Percentiles rank a stretch among this genome's conserved stretches.
Evolutionary conservation across 1,140 invertebrate species (phyloP).

Genomic region (Thaumetopoea pityocampa): DNA sequence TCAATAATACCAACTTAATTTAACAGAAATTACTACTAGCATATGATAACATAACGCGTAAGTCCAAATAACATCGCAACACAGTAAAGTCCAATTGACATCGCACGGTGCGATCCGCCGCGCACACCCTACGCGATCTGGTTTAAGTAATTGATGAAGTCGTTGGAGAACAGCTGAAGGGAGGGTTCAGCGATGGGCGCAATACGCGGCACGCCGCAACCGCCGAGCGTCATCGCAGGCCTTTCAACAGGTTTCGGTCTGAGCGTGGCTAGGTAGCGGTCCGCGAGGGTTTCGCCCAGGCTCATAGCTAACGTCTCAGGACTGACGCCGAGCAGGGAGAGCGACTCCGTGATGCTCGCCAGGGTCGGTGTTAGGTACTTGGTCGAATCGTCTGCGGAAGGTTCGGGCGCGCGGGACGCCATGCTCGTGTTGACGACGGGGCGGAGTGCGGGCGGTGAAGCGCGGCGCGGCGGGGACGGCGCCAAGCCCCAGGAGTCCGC

Average conservation of each 20-base stretch:
- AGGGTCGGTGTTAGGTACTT: slow-evolving; percentile 48
- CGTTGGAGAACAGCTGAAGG: slow-evolving; percentile 78
- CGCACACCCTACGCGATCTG: slow-evolving; percentile 71
- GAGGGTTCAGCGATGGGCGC: slow-evolving; percentile 42
- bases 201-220: slow-evolving; percentile 43
- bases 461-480: slow-evolving; percentile 58
- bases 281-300: slow-evolving; percentile 59
- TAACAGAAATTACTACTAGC: slow-evolving; percentile 72
- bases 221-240: slow-evolving; percentile 30
- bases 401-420: slow-evolving; percentile 49
- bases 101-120: slow-evolving; percentile 10
- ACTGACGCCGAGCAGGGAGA: slow-evolving; percentile 61
- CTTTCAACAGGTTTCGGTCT: slow-evolving; percentile 42
- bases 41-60: slow-evolving; percentile 32
- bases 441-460: slow-evolving; percentile 63
- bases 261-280: slow-evolving; percentile 53
- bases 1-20: slow-evolving; percentile 75
- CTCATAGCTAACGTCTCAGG: slow-evolving; percentile 62
- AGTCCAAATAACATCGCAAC: slow-evolving; percentile 32
- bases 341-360: slow-evolving; percentile 63
- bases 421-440: slow-evolving; percentile 74
- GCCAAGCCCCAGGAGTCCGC: slow-evolving; percentile 48
- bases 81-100: slow-evolving; percentile 25
- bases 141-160: slow-evolving; percentile 77
- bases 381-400: slow-evolving; percentile 29